These are phyloP conservation scores for Eurystomus gularis DNA, from an alignment of 2,113 vertebrate genomes.

Conservation along the genomic window DNA sequence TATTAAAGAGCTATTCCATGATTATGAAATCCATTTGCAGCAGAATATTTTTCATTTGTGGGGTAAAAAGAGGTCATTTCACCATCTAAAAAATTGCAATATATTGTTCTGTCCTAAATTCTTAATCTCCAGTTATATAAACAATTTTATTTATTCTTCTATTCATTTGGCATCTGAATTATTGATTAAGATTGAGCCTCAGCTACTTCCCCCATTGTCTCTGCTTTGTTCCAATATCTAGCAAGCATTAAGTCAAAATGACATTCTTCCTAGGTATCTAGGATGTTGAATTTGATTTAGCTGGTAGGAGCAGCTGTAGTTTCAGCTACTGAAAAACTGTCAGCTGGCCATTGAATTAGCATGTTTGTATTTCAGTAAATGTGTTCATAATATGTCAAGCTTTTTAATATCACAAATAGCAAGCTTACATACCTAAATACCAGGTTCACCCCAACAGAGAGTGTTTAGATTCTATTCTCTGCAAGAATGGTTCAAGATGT, in stretches of 20 bases:
- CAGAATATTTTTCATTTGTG: background rate
- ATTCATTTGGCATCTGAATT: background rate
- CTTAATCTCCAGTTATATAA: constrained; percentile 44
- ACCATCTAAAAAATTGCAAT: constrained; percentile 17
- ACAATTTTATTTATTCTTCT: constrained; percentile 34
- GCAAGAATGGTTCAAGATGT: background rate
- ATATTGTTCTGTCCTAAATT: constrained; percentile 9
- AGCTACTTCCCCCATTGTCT: background rate
- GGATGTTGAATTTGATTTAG: background rate
- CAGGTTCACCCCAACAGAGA: background rate
- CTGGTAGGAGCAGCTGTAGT: background rate
- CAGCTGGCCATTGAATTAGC: background rate
- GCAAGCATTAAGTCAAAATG: background rate
- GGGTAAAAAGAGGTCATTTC: constrained; percentile 12
- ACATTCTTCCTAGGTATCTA: background rate
- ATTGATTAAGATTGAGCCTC: constrained; percentile 19
- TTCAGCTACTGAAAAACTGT: background rate
- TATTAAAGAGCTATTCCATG: background rate
- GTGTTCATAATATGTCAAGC: background rate
- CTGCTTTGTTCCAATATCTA: background rate
- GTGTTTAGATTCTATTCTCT: background rate
- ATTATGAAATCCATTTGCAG: constrained; percentile 26
- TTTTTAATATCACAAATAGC: background rate
- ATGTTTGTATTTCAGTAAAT: background rate
- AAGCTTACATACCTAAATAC: background rate